Base-by-base conservation (phyloP, 2,888 invertebrate genomes). In the Patella pellucida region DNA sequence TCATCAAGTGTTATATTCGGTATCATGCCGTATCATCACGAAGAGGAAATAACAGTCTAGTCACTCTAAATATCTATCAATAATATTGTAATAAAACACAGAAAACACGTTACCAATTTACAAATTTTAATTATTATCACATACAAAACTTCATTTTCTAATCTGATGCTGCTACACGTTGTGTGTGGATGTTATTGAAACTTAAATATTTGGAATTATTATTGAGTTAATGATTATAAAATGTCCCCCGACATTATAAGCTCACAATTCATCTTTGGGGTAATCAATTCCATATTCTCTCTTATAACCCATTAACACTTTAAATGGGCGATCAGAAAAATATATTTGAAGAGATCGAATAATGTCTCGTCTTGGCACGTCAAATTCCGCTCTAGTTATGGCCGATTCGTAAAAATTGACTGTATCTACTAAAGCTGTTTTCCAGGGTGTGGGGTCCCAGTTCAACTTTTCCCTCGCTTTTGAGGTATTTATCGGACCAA, bases 341-440 rank as follows among this genome's bases (percentile, higher is more conserved):
- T 84, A 84, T 52, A 78, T 81, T 69, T 85, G 85, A 72, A 87
- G 69, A 19, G 85, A 87, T 68, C 84, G 82, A 56, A 89, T 84
- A 19, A 90, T 84, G 56, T 89, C 87, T 54, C 88, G 84, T 71
- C 84, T 78, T 69, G 86, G 84, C 0, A 31, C 73, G 2, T 77
- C 75, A 74, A 85, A 89, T 16, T 82, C 72, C 1, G 75, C 76
- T 16, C 80, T 74, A 7, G 19, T 74, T 73, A 91, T 89, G 1
- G 89, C 91, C 4, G 85, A 77, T 78, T 91, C 90, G 78, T 91
- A 92, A 78, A 91, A 92, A 4, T 81, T 78, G 0, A 90, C 87
- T 1, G 89, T 91, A 69, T 88, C 86, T 52, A 84, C 83, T 0
- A 91, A 74, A 7, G 89, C 90, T 41, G 83, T 82, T 12, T 85